Percentiles rank a stretch among this genome's conserved stretches.
Evolutionary conservation across 1,140 invertebrate genomes (phyloP).

Genomic region (Bombus huntii): DNA sequence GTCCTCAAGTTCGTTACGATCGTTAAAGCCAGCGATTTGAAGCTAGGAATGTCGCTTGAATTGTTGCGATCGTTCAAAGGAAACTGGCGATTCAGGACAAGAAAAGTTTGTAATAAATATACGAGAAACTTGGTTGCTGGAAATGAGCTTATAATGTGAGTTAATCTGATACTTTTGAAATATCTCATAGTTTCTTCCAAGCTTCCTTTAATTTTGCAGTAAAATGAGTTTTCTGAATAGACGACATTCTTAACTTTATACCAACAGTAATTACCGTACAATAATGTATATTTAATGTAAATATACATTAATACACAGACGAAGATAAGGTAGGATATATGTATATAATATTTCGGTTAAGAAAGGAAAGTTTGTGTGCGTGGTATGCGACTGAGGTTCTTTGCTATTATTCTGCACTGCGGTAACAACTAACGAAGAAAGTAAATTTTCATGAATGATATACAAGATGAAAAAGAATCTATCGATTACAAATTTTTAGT

Average conservation of each 20-base stretch:
- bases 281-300: background rate
- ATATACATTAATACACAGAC: too few species aligned
- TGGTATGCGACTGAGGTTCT: too few species aligned
- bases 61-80: too few species aligned
- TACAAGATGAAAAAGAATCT: too few species aligned
- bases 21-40: background rate
- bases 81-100: background rate
- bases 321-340: background rate
- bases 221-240: too few species aligned
- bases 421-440: background rate
- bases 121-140: background rate
- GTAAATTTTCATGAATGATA: too few species aligned
- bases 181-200: background rate
- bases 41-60: too few species aligned
- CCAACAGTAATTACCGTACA: background rate
- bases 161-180: background rate
- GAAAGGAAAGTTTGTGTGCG: too few species aligned
- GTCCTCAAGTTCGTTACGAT: constrained; percentile 38
- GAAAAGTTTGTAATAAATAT: background rate
- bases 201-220: too few species aligned
- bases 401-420: background rate
- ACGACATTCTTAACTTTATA: background rate
- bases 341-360: too few species aligned
- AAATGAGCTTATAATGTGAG: background rate
- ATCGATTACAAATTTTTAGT: too few species aligned